Evolutionary conservation across 2,797 vertebrate species (phyloP), one percentile per base, ranked within the genome.

Genomic region (Liparis tanakae): DNA sequence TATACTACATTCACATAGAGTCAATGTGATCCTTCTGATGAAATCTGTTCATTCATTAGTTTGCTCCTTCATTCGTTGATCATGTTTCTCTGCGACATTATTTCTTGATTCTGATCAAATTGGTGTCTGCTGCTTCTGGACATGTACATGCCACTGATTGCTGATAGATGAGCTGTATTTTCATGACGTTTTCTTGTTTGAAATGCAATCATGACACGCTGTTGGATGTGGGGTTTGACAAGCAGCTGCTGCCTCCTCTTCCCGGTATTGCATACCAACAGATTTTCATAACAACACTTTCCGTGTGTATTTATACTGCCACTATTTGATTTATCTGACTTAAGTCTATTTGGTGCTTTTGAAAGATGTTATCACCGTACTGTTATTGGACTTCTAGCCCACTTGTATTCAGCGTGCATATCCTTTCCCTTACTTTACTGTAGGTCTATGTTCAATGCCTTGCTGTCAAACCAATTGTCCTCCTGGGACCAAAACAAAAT

Each of bases 31-130:
- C 60, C 43, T 51, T n/a, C 46, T 76, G 68, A 78, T 68, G 48
- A 74, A 80, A 58, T 79, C 66, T 76, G 41, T 67, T 70, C 59
- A 50, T 82, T 77, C 64, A 62, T 83, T 55, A n/a, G 65, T 73
- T 53, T 66, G 20, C 44, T 43, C 46, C 17, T 46, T 60, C 61
- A 36, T 51, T 43, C 39, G 5, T 63, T 70, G 34, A 58, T 20
- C 17, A 59, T 6, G 17, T 25, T 77, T 6, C 50, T 67, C 64
- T 56, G 53, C n/a, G 37, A n/a, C 66, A 22, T 57, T 44, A 3
- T 36, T 12, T 18, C 39, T 10, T 30, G 10, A 53, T 55, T 76
- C 43, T 44, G 6, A 10, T 25, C 22, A 7, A 12, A 61, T 57
- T 30, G 13, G 13, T 34, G 25, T 30, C 2, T 30, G 25, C 25